A percentile compares a stretch with the other conserved stretches of the same genome.
These are phyloP conservation scores for Lithobates sylvaticus DNA, from an alignment of 2,797 vertebrate genomes.

Conservation along the genomic window DNA sequence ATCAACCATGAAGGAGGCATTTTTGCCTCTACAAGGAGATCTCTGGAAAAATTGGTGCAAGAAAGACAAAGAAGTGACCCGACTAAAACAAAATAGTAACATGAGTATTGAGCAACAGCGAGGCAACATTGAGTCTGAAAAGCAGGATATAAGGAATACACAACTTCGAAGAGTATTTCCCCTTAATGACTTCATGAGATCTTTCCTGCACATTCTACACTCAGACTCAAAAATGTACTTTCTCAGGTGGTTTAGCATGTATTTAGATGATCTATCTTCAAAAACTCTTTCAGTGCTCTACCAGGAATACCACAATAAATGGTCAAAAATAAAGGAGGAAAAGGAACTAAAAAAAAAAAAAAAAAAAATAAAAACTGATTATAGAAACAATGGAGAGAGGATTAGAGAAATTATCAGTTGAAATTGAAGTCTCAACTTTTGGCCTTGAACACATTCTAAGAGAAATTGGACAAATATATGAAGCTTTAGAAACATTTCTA, in stretches of 20 bases:
- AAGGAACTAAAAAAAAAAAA: slow-evolving; percentile 64
- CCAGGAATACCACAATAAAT: slow-evolving; percentile 65
- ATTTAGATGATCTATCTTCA: slow-evolving; percentile 66
- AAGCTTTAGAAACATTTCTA: slow-evolving; percentile 67
- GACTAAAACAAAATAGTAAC: slow-evolving; percentile 71
- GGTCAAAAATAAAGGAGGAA: slow-evolving; percentile 64
- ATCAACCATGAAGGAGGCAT: slow-evolving; percentile 70
- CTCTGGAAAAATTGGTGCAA: slow-evolving; percentile 78
- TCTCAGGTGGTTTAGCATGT: slow-evolving; percentile 75
- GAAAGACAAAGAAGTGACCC: slow-evolving; percentile 76
- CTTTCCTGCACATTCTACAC: slow-evolving; percentile 66
- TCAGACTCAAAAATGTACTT: slow-evolving; percentile 71
- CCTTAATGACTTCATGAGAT: slow-evolving; percentile 68
- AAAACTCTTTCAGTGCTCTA: slow-evolving; percentile 63
- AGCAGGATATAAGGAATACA: slow-evolving; percentile 55
- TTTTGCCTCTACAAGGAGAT: slow-evolving; percentile 77
- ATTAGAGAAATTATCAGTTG: slow-evolving; percentile 67
- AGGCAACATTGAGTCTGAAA: slow-evolving; percentile 64
- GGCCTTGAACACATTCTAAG: slow-evolving; percentile 76
- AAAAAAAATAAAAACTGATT: not conserved
- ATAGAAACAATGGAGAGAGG: slow-evolving; percentile 52
- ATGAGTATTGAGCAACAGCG: slow-evolving; percentile 74
- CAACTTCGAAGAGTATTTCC: slow-evolving; percentile 63
- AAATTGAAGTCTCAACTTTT: slow-evolving; percentile 68
- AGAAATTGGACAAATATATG: slow-evolving; percentile 79